Evolutionary conservation across 2,797 vertebrate species (phyloP).

Genomic region (Lagocephalus sceleratus): DNA sequence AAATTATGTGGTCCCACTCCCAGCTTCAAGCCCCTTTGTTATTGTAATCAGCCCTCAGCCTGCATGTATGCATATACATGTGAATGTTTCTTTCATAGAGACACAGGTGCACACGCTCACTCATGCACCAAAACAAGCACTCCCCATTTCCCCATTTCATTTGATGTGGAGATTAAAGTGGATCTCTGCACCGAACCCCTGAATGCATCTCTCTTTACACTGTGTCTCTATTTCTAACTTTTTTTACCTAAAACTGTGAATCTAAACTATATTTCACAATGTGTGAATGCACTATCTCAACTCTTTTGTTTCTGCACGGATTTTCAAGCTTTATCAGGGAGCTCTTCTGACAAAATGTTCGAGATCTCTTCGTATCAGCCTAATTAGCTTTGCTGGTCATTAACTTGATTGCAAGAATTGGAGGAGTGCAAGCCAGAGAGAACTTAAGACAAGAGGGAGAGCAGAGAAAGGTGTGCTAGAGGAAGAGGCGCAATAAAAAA

Average conservation of each 20-base stretch:
- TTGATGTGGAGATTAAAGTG: constrained; percentile 74
- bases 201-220: constrained; percentile 45
- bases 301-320: not conserved
- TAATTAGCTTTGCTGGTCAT: constrained; percentile 63
- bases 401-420: constrained; percentile 42
- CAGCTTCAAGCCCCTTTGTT: constrained; percentile 48
- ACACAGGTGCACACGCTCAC: constrained; percentile 32
- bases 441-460: constrained; percentile 10
- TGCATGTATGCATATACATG: constrained; percentile 7
- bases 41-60: constrained; percentile 54
- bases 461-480: constrained; percentile 25
- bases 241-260: not conserved
- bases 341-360: constrained; percentile 53
- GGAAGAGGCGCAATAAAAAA: constrained; percentile 11
- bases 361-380: constrained; percentile 46
- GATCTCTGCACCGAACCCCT: constrained; percentile 39
- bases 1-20: constrained; percentile 40
- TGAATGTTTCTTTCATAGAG: constrained; percentile 19
- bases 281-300: not conserved
- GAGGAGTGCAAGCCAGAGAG: constrained; percentile 10
- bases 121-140: not conserved
- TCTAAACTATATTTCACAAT: not conserved
- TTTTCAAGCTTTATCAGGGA: constrained; percentile 49
- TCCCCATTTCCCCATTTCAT: constrained; percentile 61
- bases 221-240: constrained; percentile 8